Evolutionary conservation across 35 echinoderm and acorn worm species (phyloP), one percentile per base, ranked within the genome.

Genomic region (Lytechinus variegatus): DNA sequence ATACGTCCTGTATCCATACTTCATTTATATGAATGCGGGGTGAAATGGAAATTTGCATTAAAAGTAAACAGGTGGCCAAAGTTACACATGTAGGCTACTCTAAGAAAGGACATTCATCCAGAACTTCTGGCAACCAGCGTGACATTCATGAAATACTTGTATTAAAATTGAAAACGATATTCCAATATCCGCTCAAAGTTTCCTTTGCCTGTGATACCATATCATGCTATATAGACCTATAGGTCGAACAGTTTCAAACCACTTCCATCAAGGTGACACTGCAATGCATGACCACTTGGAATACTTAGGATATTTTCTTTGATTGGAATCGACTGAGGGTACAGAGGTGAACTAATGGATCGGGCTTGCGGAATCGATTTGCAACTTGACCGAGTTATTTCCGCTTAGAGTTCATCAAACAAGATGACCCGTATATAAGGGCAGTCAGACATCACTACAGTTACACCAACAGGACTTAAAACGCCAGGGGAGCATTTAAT

Each of bases 311-410:
- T 19, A 79, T 79, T 79, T 11, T 79, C 12, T 79, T 79, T 79
- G 66, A 79, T 79, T 79, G 66, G 66, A 79, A 24, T 79, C 66
- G 66, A 79, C 14, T 24, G n/a, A n/a, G 66, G 66, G 66, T 16
- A 79, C 7, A 79, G 19, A 24, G 66, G 66, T 14, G 66, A 79
- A 79, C 16, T 19, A 79, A 79, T 79, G 66, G 6, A 14, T 79
- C 19, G 19, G 19, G 14, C 16, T 79, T 79, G 66, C n/a, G 66
- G 66, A 79, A 79, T 79, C 66, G 66, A 16, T 79, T 79, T 79
- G 14, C 66, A 79, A 79, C 66, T 79, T 79, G 66, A 79, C 66
- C n/a, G 66, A 27, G 66, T n/a, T 79, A 79, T 79, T 79, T 79
- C 66, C 66, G 66, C 66, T 19, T 8, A 79, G 21, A 79, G 66